phyloP scores from a whole-genome alignment of 2,113 vertebrate genomes.

The Callithrix jacchus region DNA sequence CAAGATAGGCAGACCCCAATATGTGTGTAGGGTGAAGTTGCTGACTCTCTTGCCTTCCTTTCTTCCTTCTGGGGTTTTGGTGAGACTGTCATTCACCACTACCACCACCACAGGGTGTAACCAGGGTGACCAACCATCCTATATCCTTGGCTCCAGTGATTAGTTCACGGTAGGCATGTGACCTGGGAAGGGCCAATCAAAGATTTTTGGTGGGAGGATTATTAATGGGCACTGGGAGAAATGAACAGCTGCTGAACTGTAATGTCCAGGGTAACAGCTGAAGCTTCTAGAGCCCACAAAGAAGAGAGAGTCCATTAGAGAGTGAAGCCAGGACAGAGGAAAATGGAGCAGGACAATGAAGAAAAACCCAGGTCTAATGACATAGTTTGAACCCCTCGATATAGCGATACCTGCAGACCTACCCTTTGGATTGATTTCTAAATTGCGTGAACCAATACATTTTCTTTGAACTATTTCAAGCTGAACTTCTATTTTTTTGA shows the following conservation, averaged over 20 bases:
- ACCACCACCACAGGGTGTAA: background rate
- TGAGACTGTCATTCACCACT: background rate
- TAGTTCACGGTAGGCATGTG: background rate
- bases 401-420: background rate
- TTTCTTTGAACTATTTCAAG: background rate
- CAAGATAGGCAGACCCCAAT: background rate
- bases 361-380: background rate
- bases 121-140: background rate
- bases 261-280: background rate
- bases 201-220: background rate
- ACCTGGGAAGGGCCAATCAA: background rate
- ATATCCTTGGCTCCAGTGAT: background rate
- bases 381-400: background rate
- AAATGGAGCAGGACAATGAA: background rate
- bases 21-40: background rate
- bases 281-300: background rate
- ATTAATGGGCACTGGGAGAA: background rate
- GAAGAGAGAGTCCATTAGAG: background rate
- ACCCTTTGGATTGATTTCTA: background rate
- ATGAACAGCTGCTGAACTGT: background rate
- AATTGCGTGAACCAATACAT: background rate
- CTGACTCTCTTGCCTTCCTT: background rate
- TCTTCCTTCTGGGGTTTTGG: background rate
- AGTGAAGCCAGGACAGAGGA: background rate
- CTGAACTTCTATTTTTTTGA: constrained; percentile 18